These are phyloP conservation scores for Chondrilla cf. caribensis DNA, from an alignment of 37 sponge, comb jelly and placozoan genomes.

Conservation along the genomic window DNA sequence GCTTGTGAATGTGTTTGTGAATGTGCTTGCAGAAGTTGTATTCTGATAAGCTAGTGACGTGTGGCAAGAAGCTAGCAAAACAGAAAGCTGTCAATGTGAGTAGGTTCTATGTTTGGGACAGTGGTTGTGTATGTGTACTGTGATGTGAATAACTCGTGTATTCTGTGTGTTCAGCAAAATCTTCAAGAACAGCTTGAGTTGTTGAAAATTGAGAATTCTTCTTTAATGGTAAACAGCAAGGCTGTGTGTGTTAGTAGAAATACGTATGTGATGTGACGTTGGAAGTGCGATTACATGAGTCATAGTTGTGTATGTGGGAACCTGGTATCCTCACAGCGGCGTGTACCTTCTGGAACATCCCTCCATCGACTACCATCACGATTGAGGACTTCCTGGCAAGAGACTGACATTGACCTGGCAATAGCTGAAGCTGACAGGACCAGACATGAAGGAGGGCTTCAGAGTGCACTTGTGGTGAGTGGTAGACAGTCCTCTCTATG, in stretches of 20 bases:
- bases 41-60: background rate
- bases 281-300: background rate
- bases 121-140: too few relatives aligned
- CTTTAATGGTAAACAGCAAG: background rate
- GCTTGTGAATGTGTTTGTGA: too few relatives aligned
- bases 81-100: slow-evolving; percentile 9
- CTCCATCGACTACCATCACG: background rate
- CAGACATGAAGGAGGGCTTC: background rate
- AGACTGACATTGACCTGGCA: slow-evolving; percentile 16
- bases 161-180: background rate
- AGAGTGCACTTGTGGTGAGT: too few relatives aligned
- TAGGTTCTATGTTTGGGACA: background rate
- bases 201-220: slow-evolving; percentile 11
- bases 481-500: too few relatives aligned
- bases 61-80: background rate
- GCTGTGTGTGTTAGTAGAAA: background rate
- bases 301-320: background rate
- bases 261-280: background rate
- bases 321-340: background rate
- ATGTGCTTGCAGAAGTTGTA: too few relatives aligned
- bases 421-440: slow-evolving; percentile 8
- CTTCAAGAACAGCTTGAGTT: slow-evolving; percentile 13
- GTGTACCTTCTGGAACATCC: slow-evolving; percentile 1
- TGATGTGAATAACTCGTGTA: background rate
- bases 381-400: slow-evolving; percentile 18